Evolutionary conservation across 2,113 vertebrate genomes (phyloP).

Genomic region (Nansenia antarctica): DNA sequence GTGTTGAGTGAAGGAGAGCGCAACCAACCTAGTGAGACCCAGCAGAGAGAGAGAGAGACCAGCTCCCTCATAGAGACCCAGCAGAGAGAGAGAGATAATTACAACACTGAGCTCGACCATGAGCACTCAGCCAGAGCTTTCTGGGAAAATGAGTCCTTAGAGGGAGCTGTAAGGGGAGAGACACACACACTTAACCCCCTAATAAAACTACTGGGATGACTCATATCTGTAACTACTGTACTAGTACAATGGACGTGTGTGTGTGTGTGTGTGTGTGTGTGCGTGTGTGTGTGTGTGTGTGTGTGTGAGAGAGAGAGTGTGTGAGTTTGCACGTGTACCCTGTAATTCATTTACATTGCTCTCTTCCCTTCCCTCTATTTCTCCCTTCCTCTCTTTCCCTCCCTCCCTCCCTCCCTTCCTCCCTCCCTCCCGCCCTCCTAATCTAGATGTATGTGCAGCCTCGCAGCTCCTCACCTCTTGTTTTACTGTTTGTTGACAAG

Average conservation of each 20-base stretch:
- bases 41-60: no score
- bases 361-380: background rate
- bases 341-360: no score
- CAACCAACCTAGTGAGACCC: slow-evolving; percentile 7
- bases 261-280: slow-evolving; percentile 5
- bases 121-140: slow-evolving; percentile 4
- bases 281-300: background rate
- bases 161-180: no score
- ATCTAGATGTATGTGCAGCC: slow-evolving; percentile 27
- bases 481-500: slow-evolving; percentile 31
- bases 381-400: no score
- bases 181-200: no score
- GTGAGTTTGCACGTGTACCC: no score
- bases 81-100: no score
- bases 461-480: background rate
- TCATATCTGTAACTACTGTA: background rate
- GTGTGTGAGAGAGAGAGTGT: no score
- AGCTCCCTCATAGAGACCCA: no score
- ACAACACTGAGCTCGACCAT: background rate
- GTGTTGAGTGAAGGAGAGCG: background rate
- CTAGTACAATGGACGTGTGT: no score
- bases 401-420: background rate
- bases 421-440: background rate
- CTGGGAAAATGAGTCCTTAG: background rate
- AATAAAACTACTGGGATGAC: background rate